Evolutionary conservation across 2,888 invertebrate genomes (phyloP).

Genomic region (Xylota sylvarum): DNA sequence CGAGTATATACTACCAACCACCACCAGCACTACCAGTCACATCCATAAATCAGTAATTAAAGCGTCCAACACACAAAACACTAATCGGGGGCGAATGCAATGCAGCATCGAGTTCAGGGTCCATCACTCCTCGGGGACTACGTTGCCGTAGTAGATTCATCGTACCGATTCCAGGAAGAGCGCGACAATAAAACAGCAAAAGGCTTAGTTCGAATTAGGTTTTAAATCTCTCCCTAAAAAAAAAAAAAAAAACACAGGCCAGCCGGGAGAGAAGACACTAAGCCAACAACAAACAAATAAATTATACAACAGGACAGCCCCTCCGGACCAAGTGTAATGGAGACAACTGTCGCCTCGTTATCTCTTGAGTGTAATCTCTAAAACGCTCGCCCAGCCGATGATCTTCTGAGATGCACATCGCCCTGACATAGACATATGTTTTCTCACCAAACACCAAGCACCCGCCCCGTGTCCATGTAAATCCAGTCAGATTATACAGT

Average conservation of each 20-base stretch:
- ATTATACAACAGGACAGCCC: constrained; percentile 38
- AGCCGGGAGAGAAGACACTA: constrained; percentile 16
- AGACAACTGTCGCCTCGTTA: constrained; percentile 73
- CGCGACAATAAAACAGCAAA: constrained; percentile 59
- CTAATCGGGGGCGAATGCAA: constrained; percentile 72
- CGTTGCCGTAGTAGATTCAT: neutral
- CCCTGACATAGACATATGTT: constrained; percentile 68
- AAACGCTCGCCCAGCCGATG: constrained; percentile 15
- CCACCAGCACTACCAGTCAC: constrained; percentile 32
- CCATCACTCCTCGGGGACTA: constrained; percentile 44
- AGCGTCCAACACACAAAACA: constrained; percentile 49
- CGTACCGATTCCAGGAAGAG: constrained; percentile 41
- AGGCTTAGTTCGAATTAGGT: constrained; percentile 63
- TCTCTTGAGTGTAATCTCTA: constrained; percentile 52
- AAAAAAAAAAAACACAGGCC: too few relatives aligned
- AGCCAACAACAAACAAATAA: constrained; percentile 67
- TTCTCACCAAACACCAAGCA: constrained; percentile 63
- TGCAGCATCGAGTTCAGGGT: constrained; percentile 53
- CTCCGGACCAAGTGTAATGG: constrained; percentile 24
- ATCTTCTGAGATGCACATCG: constrained; percentile 51
- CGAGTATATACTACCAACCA: constrained; percentile 15
- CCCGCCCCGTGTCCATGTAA: constrained; percentile 41
- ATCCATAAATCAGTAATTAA: constrained; percentile 76
- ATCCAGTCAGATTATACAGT: constrained; percentile 24
- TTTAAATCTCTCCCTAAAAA: constrained; percentile 36